These are phyloP conservation scores for Tympanoctomys barrerae DNA, from an alignment of 2,797 vertebrate species.

Conservation along the genomic window DNA sequence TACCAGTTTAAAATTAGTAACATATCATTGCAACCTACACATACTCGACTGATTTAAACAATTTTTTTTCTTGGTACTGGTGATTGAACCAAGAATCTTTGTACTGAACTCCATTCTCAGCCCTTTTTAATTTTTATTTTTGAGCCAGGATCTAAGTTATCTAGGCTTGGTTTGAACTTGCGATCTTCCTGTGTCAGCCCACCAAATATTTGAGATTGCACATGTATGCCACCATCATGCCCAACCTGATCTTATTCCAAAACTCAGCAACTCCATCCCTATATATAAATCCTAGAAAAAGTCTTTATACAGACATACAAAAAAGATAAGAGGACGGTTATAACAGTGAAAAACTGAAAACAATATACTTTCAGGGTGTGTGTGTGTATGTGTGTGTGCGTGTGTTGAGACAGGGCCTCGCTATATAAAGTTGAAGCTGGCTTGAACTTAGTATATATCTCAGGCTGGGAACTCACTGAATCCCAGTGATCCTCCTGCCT, in stretches of 20 bases:
- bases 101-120: background rate
- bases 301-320: background rate
- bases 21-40: constrained; percentile 20
- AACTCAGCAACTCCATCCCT: background rate
- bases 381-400: too few relatives aligned
- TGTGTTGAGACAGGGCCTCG: background rate
- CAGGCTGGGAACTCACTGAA: too few relatives aligned
- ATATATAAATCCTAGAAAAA: constrained; percentile 27
- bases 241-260: background rate
- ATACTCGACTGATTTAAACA: constrained; percentile 5
- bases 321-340: background rate
- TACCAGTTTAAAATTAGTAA: background rate
- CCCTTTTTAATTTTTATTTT: background rate
- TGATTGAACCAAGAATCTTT: background rate
- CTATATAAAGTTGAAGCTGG: background rate
- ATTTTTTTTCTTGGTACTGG: background rate
- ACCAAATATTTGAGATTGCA: background rate
- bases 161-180: background rate
- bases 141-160: background rate
- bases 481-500: background rate
- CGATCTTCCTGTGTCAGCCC: background rate
- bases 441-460: background rate
- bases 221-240: background rate
- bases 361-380: background rate
- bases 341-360: background rate